phyloP scores from a whole-genome alignment of 2,113 vertebrate species.

The Gorilla gorilla region DNA sequence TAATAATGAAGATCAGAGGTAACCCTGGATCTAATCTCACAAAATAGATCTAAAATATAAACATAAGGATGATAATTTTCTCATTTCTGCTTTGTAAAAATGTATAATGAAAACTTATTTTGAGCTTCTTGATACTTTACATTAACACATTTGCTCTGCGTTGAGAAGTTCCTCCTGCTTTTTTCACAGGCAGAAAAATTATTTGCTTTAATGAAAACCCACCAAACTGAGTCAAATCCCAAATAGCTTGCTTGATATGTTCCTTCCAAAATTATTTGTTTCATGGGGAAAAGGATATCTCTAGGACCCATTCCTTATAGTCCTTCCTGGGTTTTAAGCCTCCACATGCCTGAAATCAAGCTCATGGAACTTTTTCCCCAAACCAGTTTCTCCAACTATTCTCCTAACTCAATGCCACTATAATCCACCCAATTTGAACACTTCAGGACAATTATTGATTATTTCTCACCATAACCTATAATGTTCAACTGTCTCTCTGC shows the following conservation, averaged over 20 bases:
- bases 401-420: not conserved
- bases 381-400: not conserved
- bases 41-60: not conserved
- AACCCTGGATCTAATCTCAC: not conserved
- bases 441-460: not conserved
- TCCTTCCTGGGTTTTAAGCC: not conserved
- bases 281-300: not conserved
- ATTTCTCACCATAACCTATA: not conserved
- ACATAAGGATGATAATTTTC: not conserved
- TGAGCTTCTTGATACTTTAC: constrained; percentile 18
- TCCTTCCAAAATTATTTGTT: not conserved
- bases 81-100: not conserved
- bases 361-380: not conserved
- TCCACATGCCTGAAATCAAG: not conserved
- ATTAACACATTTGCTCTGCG: not conserved
- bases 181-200: not conserved
- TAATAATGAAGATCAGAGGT: not conserved
- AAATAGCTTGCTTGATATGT: not conserved
- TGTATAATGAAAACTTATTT: not conserved
- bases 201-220: not conserved
- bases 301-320: fast-evolving
- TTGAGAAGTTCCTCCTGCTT: not conserved
- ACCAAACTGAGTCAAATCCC: not conserved
- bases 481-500: not conserved
- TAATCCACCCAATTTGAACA: not conserved